These are phyloP conservation scores for Chromoteleia sp. DNA, from an alignment of 2,888 invertebrate genomes.

Conservation along the genomic window DNA sequence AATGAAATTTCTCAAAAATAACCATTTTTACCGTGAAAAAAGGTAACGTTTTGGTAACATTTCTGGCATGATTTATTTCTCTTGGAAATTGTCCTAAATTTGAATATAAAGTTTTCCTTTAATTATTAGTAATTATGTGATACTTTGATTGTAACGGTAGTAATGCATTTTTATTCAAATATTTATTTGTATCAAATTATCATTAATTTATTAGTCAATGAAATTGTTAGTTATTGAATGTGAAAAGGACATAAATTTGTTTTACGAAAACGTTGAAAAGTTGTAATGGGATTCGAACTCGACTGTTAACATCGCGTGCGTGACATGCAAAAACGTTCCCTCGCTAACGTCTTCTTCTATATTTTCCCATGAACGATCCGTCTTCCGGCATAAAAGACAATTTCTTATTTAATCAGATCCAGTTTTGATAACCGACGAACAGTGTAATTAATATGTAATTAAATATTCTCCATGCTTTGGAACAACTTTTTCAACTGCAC, in stretches of 20 bases:
- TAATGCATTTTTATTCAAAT: no score
- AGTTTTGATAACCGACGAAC: background rate
- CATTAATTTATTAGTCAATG: background rate
- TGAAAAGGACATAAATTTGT: slow-evolving; percentile 4
- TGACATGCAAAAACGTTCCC: slow-evolving; percentile 53
- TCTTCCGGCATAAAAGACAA: slow-evolving; percentile 21
- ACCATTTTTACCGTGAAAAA: no score
- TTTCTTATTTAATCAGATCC: background rate
- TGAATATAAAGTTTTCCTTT: no score
- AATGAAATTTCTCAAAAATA: no score
- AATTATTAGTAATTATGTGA: no score
- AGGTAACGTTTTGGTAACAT: no score
- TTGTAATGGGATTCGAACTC: slow-evolving; percentile 35
- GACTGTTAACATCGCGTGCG: slow-evolving; percentile 63
- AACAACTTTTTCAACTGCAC: no score
- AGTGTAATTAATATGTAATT: background rate
- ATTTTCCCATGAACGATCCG: slow-evolving; percentile 41
- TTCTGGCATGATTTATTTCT: no score
- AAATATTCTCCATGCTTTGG: no score
- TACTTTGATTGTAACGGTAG: no score
- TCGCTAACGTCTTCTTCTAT: slow-evolving; percentile 53
- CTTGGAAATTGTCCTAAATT: no score
- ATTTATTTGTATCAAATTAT: no score
- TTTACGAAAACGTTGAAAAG: slow-evolving; percentile 18
- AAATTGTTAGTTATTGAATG: background rate